These are phyloP conservation scores for Arenaria interpres DNA, from an alignment of 2,113 vertebrate genomes.

Conservation along the genomic window DNA sequence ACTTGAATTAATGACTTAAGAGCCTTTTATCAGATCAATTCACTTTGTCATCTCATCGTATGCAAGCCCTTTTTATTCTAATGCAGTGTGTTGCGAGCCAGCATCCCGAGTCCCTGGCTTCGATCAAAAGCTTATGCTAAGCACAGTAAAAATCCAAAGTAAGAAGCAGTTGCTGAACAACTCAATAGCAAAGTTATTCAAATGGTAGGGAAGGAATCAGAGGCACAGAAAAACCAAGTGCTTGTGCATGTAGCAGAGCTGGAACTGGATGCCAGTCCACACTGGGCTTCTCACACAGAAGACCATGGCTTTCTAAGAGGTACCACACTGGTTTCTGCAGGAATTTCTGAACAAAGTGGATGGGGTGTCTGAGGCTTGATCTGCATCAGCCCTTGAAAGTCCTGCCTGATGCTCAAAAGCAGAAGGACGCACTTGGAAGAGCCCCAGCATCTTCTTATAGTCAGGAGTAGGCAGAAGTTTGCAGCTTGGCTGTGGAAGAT, in stretches of 20 bases:
- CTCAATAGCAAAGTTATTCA: not conserved
- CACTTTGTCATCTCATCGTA: not conserved
- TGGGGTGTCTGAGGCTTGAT: not conserved
- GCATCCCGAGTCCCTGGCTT: not conserved
- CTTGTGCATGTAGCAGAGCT: not conserved
- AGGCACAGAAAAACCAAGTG: not conserved
- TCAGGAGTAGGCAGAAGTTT: not conserved
- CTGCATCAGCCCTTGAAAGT: not conserved
- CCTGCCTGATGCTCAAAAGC: not conserved
- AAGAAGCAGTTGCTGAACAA: not conserved
- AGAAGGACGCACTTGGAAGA: not conserved
- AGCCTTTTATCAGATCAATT: not conserved
- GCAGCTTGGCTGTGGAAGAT: not conserved
- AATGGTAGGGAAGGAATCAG: not conserved
- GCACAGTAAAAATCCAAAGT: not conserved
- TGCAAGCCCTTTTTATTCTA: not conserved
- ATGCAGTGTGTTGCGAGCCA: not conserved
- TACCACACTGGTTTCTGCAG: not conserved
- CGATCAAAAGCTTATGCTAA: not conserved
- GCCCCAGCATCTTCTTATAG: not conserved
- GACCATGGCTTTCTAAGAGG: not conserved
- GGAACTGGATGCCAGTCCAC: not conserved
- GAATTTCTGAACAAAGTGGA: not conserved
- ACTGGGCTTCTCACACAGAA: not conserved
- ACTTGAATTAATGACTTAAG: conserved; percentile 34